Percentiles rank a stretch among this genome's conserved stretches.
Evolutionary conservation across 2,797 vertebrate genomes (phyloP).

Genomic region (Sparidentex hasta): DNA sequence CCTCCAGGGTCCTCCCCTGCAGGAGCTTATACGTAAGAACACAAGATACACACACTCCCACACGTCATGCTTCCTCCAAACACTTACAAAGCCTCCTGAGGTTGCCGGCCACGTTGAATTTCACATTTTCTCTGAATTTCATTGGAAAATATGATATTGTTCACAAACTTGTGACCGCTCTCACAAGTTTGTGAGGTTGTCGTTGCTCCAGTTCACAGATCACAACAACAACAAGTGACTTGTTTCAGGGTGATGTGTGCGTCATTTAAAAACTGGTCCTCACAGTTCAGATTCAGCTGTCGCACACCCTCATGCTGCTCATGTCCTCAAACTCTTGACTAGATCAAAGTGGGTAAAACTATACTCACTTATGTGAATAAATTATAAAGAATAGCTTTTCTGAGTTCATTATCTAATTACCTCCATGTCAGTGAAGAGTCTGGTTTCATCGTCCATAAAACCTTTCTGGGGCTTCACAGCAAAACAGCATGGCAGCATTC

Average conservation of each 20-base stretch:
- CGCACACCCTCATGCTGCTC: no score
- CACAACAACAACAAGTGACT: neutral
- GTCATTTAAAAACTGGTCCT: constrained; percentile 1
- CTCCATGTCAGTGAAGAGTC: no score
- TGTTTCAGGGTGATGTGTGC: neutral
- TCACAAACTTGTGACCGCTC: neutral
- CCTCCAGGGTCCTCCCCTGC: neutral
- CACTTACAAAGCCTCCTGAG: neutral
- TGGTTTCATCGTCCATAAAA: no score
- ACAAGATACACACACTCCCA: constrained; percentile 2
- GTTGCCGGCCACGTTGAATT: neutral
- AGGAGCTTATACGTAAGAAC: constrained; percentile 5
- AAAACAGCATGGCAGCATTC: no score
- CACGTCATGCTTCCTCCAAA: neutral
- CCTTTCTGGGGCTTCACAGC: no score
- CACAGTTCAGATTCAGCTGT: neutral
- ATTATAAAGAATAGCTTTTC: no score
- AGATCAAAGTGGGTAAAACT: no score
- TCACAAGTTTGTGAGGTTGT: no score
- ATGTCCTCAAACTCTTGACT: no score
- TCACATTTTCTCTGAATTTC: neutral
- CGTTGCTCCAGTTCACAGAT: neutral
- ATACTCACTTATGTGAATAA: no score
- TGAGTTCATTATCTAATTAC: no score
- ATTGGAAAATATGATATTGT: neutral